Base-by-base conservation (phyloP, 2,888 invertebrate species). In the Ochlodes sylvanus region DNA sequence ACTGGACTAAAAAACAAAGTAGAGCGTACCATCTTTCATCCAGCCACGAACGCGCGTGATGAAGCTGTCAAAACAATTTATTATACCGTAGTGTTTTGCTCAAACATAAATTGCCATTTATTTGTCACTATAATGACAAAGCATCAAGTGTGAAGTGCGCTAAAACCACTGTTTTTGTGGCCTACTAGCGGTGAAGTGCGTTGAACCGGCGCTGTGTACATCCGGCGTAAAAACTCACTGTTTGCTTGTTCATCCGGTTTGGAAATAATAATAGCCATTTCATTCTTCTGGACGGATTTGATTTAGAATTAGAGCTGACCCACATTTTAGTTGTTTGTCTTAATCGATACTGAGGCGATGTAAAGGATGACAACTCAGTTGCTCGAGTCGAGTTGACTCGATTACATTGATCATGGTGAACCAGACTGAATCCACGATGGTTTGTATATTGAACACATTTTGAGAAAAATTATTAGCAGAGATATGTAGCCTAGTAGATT, bases 161-260 rank as follows among this genome's bases (percentile, higher is more conserved):
- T 47, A 27, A 41, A 44, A 41, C 41, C 75, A 74, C 75, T 27
- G 21, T 66, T 72, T 72, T 73, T 61, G 64, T 76, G 73, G 79
- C 78, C 74, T 69, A 56, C 56, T 65, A 69, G 70, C 69, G 72
- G 66, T 63, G 58, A 73, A 73, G 79, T 74, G 69, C 77, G 72
- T 74, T 75, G 79, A 78, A 75, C 78, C 71, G 72, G 67, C 61
- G 70, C 69, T 72, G 72, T 72, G 72, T 70, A 77, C 76, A 78
- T 79, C 79, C 79, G 78, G 75, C 72, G 75, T 38, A 77, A 78
- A 77, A 78, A 77, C 72, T 71, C 71, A 74, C 69, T 71, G 73
- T 69, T 73, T 72, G 66, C 62, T 61, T 65, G 61, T 70, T 47
- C 69, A 73, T 77, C 74, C 74, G 76, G 74, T 75, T 75, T 73